Base-by-base conservation (phyloP, 2,888 invertebrate species). In the Malthinus seriepunctatus region DNA sequence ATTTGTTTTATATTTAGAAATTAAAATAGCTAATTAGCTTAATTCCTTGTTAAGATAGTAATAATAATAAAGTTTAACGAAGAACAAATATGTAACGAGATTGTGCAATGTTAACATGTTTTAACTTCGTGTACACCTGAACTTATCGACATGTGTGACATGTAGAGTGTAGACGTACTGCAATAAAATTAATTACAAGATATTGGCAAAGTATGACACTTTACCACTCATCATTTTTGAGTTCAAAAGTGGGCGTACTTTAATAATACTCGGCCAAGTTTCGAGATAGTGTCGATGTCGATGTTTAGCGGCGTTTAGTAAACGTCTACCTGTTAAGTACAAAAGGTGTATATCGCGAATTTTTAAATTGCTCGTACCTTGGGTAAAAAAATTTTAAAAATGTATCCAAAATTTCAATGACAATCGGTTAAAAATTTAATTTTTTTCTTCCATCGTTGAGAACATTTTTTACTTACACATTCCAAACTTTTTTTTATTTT, bases 191-290 rank as follows among this genome's bases (percentile, higher is more conserved):
- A 23, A 23, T 23, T 23, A 23, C 23, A 23, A 23, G 23, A 23
- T 23, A 51, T 51, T 51, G 51, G 42, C 51, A 51, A 51, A 32
- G 12, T 51, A 32, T 10, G 14, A 31, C 44, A 23, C 23, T 23
- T n/a, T 15, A 37, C 38, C 38, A 32, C 34, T 47, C 47, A 51
- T 23, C 51, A 34, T 48, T 57, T 57, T 56, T 39, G 44, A 46
- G 9, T 57, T 48, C 10, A 15, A 15, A 46, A 47, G 57, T 57
- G 51, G 51, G 57, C 47, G 57, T 57, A 47, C 57, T 46, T 15
- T 47, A 35, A 15, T 33, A 47, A 31, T 31, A 14, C 31, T 42
- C 39, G 39, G 37, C 38, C 51, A 48, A 56, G 49, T 51, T 51
- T 39, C 44, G 34, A 46, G 47, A 57, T 51, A 51, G 47, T 34